Percentiles rank a stretch among this genome's conserved stretches.
Conservation (phyloP, 2,888 invertebrate species). For the Leptodirus hochenwartii region DNA sequence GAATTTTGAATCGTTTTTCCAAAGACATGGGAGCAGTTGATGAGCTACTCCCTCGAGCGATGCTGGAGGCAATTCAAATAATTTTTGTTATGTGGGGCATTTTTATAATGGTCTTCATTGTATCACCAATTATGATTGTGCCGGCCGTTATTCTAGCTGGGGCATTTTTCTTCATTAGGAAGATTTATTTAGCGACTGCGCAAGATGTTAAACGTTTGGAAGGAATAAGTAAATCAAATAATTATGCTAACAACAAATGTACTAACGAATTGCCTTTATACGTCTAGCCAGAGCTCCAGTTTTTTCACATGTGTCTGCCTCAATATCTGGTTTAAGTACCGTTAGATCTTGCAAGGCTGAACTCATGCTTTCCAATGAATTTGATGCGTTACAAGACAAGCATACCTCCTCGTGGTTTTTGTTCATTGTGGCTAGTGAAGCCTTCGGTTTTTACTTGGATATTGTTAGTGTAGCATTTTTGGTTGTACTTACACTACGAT, state of each 20-base stretch:
- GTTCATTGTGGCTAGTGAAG: conserved; percentile 37
- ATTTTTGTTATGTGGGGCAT: conserved; percentile 54
- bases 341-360: conserved; percentile 65
- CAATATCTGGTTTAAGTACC: conserved; percentile 69
- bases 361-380: conserved; percentile 52
- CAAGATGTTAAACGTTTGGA: conserved; percentile 51
- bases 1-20: conserved; percentile 68
- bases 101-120: conserved; percentile 48
- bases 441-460: conserved; percentile 47
- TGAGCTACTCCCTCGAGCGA: conserved; percentile 46
- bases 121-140: conserved; percentile 47
- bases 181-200: conserved; percentile 50
- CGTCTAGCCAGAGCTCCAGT: conserved; percentile 66
- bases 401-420: conserved; percentile 45
- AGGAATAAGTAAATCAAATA: conserved; percentile 27
- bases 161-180: conserved; percentile 43
- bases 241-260: conserved; percentile 2
- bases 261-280: conserved; percentile 1
- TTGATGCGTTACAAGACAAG: conserved; percentile 52
- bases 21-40: conserved; percentile 70
- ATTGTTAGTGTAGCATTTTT: conserved; percentile 43
- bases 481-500: conserved; percentile 41
- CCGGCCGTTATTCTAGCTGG: conserved; percentile 41
- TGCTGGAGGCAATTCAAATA: conserved; percentile 44
- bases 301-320: conserved; percentile 78